Conservation (phyloP, 2,113 vertebrate species). For the Pachycephala philippinensis region DNA sequence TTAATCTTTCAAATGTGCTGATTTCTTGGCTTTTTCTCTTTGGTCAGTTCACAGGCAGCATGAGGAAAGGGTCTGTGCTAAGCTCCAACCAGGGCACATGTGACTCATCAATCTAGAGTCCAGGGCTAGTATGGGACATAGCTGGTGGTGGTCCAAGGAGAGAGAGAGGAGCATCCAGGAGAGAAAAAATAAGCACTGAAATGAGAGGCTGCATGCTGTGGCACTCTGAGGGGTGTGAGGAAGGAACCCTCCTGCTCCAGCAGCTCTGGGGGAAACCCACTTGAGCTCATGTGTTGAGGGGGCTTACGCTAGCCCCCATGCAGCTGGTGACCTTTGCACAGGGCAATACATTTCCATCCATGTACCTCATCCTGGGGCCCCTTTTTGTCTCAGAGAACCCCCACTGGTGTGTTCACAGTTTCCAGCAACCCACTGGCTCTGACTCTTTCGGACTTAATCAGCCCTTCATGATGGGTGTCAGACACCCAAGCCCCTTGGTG, state of each 20-base stretch:
- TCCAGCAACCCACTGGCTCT: conserved; percentile 54
- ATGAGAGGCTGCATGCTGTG: background rate
- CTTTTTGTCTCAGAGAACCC: background rate
- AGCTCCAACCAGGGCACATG: background rate
- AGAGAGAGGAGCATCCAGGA: background rate
- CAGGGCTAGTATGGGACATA: background rate
- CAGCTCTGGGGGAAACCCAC: background rate
- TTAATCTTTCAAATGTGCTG: background rate
- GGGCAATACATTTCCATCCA: background rate
- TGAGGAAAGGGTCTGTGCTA: background rate
- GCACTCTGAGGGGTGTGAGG: background rate
- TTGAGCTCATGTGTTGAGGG: rapidly evolving
- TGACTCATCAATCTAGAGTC: background rate
- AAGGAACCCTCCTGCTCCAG: background rate
- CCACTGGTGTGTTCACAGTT: conserved; percentile 26
- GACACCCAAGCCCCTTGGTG: background rate
- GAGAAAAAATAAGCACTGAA: background rate
- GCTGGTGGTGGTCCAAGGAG: background rate
- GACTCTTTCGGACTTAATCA: conserved; percentile 42
- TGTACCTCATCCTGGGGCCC: background rate
- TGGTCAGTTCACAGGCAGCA: background rate
- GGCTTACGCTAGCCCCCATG: background rate
- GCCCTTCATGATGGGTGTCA: background rate
- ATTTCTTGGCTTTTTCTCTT: background rate
- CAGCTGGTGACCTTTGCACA: background rate